A percentile compares a stretch with the other conserved stretches of the same genome.
Conservation (phyloP, 1,140 invertebrate genomes). For the Drosophila serrata region DNA sequence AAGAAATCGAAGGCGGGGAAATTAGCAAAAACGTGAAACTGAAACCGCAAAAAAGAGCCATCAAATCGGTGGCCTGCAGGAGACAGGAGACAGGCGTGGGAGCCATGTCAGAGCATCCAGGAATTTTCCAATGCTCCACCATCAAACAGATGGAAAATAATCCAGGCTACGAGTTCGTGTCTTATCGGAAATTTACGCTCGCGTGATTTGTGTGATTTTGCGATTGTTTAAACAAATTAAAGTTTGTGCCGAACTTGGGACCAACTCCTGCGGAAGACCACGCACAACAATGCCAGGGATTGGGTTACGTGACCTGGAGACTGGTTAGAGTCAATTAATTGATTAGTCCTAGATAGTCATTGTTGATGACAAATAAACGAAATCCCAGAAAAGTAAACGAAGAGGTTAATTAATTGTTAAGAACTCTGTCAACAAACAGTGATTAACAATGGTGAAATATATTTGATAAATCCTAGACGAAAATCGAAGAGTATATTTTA, state of each 20-base stretch:
- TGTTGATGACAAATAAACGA: constrained; percentile 11
- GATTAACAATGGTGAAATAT: not conserved
- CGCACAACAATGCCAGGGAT: constrained; percentile 23
- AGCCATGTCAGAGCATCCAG: constrained; percentile 12
- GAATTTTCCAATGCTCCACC: constrained; percentile 1
- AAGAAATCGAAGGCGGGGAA: constrained; percentile 61
- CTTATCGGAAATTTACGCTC: constrained; percentile 58
- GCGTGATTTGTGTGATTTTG: constrained; percentile 41
- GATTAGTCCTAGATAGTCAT: constrained; percentile 34
- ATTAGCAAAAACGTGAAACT: constrained; percentile 72
- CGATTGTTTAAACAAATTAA: constrained; percentile 65
- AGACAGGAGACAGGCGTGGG: constrained; percentile 62
- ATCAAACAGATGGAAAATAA: not conserved
- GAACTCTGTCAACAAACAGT: constrained; percentile 1
- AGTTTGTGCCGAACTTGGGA: constrained; percentile 15
- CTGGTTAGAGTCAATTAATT: constrained; percentile 47
- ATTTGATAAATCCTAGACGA: not conserved
- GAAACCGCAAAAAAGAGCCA: constrained; percentile 56
- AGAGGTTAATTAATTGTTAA: constrained; percentile 45
- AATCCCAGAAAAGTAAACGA: not conserved
- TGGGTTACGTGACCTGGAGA: constrained; percentile 35
- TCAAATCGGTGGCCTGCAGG: constrained; percentile 1
- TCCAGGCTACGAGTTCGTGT: constrained; percentile 8
- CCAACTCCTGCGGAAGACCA: constrained; percentile 26
- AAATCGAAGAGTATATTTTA: not conserved